phyloP scores from a whole-genome alignment of 1,140 invertebrate genomes.

The Drosophila pseudoananassae region DNA sequence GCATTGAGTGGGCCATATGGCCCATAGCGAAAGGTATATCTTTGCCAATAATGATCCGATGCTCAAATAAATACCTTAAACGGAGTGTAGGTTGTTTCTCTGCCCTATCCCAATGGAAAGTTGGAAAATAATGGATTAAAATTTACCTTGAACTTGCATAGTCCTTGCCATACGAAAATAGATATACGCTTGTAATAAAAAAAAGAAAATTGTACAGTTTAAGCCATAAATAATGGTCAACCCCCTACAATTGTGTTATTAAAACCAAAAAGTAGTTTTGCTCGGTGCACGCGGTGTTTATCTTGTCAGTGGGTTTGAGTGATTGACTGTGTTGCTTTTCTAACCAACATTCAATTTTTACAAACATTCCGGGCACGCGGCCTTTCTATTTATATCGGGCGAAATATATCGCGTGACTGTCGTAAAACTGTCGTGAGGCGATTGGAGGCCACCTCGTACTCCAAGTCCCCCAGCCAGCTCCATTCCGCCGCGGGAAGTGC shows the following conservation, averaged over 20 bases:
- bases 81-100: too few relatives aligned
- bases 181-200: too few relatives aligned
- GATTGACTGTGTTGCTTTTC: slow-evolving; percentile 80
- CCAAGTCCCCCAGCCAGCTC: background rate
- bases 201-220: background rate
- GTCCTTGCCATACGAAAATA: too few relatives aligned
- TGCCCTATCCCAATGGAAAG: too few relatives aligned
- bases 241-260: background rate
- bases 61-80: too few relatives aligned
- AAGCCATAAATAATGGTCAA: background rate
- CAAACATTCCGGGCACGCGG: slow-evolving; percentile 66
- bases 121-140: too few relatives aligned
- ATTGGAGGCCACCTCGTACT: slow-evolving; percentile 8
- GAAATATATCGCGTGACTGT: slow-evolving; percentile 65
- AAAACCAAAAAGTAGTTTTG: slow-evolving; percentile 2
- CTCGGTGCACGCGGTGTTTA: slow-evolving; percentile 42
- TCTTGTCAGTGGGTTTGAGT: slow-evolving; percentile 65
- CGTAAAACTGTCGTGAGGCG: slow-evolving; percentile 24
- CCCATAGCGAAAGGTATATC: too few relatives aligned
- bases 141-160: too few relatives aligned
- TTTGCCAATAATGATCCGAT: too few relatives aligned
- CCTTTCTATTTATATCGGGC: slow-evolving; percentile 64
- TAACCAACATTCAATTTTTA: slow-evolving; percentile 78
- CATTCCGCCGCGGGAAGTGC: slow-evolving; percentile 20
- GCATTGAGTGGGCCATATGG: too few relatives aligned